These are phyloP conservation scores for Halichondria panicea DNA, from an alignment of 37 sponge, comb jelly and placozoan species.

Conservation along the genomic window DNA sequence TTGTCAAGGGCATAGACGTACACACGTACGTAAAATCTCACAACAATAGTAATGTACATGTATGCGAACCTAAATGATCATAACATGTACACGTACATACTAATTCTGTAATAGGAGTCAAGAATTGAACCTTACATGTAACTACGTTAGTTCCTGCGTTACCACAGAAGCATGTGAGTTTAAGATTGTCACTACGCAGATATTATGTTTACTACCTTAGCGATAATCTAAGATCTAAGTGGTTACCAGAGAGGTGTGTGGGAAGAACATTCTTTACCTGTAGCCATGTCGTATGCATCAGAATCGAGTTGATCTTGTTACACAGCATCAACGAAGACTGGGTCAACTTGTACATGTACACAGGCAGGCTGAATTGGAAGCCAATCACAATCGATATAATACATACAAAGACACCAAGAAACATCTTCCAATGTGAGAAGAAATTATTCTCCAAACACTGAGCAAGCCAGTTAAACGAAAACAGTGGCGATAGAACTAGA, in stretches of 20 bases:
- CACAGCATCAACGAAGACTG: not conserved
- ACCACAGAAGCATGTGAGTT: too few species aligned
- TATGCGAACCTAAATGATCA: too few species aligned
- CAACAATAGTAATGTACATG: too few species aligned
- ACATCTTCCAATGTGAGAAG: not conserved
- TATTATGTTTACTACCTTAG: too few species aligned
- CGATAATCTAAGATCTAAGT: too few species aligned
- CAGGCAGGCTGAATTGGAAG: slow-evolving; percentile 13
- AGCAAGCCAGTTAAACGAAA: slow-evolving; percentile 41
- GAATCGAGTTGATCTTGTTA: not conserved
- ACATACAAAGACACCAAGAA: not conserved
- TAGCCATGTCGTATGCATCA: slow-evolving; percentile 5
- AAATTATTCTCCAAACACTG: not conserved
- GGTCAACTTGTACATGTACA: slow-evolving; percentile 4
- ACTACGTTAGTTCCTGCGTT: too few species aligned
- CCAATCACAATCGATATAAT: not conserved
- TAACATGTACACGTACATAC: too few species aligned
- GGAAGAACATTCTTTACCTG: slow-evolving; percentile 4
- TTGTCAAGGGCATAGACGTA: too few species aligned
- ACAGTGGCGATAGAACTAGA: slow-evolving; percentile 50
- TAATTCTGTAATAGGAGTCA: too few species aligned
- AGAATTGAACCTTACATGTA: too few species aligned
- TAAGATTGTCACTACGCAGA: too few species aligned
- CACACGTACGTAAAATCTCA: not conserved
- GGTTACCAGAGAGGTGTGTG: too few species aligned